These are phyloP conservation scores for Hyposmocoma kahamanoa DNA, from an alignment of 1,140 invertebrate genomes.

Conservation along the genomic window DNA sequence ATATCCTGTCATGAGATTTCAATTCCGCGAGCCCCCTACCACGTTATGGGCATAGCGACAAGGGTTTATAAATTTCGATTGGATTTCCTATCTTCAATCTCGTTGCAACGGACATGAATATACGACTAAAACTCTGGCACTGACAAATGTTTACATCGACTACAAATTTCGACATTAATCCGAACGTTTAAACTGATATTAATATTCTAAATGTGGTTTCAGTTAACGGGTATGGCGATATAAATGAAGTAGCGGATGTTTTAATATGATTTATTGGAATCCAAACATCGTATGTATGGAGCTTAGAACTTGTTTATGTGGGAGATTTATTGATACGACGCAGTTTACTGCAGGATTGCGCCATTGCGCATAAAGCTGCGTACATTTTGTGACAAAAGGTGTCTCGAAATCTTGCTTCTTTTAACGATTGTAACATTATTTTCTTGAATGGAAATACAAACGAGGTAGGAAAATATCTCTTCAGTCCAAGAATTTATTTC, in stretches of 20 bases:
- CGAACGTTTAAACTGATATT: conserved; percentile 24
- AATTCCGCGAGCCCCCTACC: conserved; percentile 65
- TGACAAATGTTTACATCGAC: conserved; percentile 63
- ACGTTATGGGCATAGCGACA: conserved; percentile 60
- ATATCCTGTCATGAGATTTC: conserved; percentile 29
- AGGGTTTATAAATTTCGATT: conserved; percentile 65
- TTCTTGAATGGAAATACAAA: too few species aligned
- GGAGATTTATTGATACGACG: conserved; percentile 38
- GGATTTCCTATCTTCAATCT: conserved; percentile 66
- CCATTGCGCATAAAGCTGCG: conserved; percentile 9
- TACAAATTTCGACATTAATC: conserved; percentile 66
- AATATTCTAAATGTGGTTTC: conserved; percentile 19
- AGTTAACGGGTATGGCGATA: conserved; percentile 14
- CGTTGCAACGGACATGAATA: conserved; percentile 42
- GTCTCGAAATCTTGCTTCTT: too few species aligned
- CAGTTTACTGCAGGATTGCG: conserved; percentile 12
- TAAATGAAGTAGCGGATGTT: conserved; percentile 46
- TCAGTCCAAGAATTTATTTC: too few species aligned
- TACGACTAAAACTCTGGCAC: conserved; percentile 52
- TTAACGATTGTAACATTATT: too few species aligned
- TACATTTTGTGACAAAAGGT: too few species aligned
- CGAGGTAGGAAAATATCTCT: too few species aligned
- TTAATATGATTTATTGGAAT: conserved; percentile 46
- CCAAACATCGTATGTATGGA: conserved; percentile 39
- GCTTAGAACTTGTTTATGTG: conserved; percentile 38